Percentiles rank a stretch among this genome's conserved stretches.
Conservation (phyloP, 2,888 invertebrate species). For the Dioctria rufipes region DNA sequence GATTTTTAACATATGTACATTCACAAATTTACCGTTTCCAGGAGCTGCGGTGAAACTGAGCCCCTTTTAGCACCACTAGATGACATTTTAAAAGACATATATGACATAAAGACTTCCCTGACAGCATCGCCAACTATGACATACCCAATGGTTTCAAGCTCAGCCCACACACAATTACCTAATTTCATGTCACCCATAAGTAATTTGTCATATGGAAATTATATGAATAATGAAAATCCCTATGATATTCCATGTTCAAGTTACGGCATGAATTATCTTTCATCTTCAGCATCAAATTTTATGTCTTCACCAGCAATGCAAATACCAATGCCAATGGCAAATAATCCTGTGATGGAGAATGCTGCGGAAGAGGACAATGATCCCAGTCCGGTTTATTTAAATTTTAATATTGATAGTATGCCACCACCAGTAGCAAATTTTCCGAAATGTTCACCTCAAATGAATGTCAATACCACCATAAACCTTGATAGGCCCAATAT, state of each 20-base stretch:
- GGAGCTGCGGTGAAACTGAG: slow-evolving; percentile 6
- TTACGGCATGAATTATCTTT: background rate
- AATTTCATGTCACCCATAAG: background rate
- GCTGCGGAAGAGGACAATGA: slow-evolving; percentile 4
- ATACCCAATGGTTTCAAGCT: background rate
- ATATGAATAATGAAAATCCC: background rate
- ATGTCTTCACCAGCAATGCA: background rate
- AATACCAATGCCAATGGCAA: background rate
- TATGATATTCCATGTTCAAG: background rate
- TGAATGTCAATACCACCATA: background rate
- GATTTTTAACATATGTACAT: too few relatives aligned
- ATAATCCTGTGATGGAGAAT: background rate
- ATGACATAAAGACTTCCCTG: background rate
- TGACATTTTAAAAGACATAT: slow-evolving; percentile 22
- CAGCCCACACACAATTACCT: background rate
- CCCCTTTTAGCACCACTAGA: slow-evolving; percentile 12
- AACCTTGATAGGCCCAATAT: background rate
- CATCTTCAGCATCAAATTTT: background rate
- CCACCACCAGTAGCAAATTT: background rate
- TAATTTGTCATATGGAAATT: background rate
- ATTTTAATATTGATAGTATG: slow-evolving; percentile 23
- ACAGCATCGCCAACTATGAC: background rate
- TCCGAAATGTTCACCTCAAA: background rate
- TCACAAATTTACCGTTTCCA: background rate
- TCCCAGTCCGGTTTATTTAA: slow-evolving; percentile 16